phyloP scores from a whole-genome alignment of 2,797 vertebrate genomes.

The Semotilus atromaculatus region DNA sequence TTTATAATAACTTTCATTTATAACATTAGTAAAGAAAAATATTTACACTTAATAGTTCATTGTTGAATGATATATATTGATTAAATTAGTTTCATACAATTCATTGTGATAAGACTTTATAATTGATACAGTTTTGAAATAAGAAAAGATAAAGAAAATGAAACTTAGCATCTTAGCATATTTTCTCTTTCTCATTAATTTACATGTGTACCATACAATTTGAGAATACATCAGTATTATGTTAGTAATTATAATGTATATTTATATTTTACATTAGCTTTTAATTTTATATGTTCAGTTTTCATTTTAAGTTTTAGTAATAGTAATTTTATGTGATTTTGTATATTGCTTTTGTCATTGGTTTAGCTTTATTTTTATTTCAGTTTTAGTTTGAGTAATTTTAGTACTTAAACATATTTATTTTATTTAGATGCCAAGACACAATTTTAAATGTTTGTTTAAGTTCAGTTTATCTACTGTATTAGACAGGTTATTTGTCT shows the following conservation, averaged over 20 bases:
- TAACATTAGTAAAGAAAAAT: background rate
- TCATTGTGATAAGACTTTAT: background rate
- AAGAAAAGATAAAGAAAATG: background rate
- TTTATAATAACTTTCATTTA: background rate
- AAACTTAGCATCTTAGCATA: background rate
- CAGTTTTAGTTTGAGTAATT: background rate
- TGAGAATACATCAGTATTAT: too few species aligned
- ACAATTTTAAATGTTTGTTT: background rate
- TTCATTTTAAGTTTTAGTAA: background rate
- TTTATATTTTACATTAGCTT: background rate
- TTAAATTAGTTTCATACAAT: background rate
- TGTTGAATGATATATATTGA: background rate
- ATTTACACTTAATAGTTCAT: background rate
- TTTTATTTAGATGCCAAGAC: background rate
- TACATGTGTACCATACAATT: background rate
- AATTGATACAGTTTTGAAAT: slow-evolving; percentile 77
- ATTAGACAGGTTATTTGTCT: too few species aligned
- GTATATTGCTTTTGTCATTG: background rate
- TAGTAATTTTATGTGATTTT: background rate
- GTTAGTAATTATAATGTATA: background rate
- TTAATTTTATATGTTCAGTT: background rate
- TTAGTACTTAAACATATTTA: background rate
- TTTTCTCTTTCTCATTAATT: background rate
- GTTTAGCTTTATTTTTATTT: background rate
- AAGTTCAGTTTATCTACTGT: background rate